A percentile compares a stretch with the other conserved stretches of the same genome.
These are phyloP conservation scores for Lordiphosa mommai DNA, from an alignment of 1,140 invertebrate genomes.

Conservation along the genomic window DNA sequence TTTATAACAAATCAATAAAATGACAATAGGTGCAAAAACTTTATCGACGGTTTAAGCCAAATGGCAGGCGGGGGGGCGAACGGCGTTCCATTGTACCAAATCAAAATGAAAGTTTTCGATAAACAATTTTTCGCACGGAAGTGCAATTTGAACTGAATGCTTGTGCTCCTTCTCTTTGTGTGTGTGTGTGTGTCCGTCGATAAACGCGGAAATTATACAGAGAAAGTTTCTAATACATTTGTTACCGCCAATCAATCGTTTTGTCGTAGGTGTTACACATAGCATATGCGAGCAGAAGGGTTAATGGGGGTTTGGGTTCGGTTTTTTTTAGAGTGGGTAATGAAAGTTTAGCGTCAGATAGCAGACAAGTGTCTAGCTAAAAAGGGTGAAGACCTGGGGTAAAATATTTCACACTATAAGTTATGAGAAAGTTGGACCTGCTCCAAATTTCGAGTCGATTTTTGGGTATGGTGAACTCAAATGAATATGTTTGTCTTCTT, in stretches of 20 bases:
- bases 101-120: conserved; percentile 61
- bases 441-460: too few relatives aligned
- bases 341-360: conserved; percentile 35
- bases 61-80: conserved; percentile 4
- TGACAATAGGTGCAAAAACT: conserved; percentile 72
- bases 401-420: too few relatives aligned
- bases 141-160: conserved; percentile 73
- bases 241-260: conserved; percentile 64
- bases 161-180: conserved; percentile 28
- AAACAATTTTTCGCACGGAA: conserved; percentile 78
- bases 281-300: neutral
- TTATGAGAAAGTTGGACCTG: too few relatives aligned
- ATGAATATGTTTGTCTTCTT: too few relatives aligned
- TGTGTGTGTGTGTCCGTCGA: conserved; percentile 6
- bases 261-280: conserved; percentile 13
- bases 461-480: too few relatives aligned
- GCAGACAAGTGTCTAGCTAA: neutral
- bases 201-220: conserved; percentile 74
- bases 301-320: neutral
- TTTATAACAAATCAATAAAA: conserved; percentile 78
- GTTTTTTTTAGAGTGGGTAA: neutral
- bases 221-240: conserved; percentile 74
- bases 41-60: conserved; percentile 40
- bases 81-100: conserved; percentile 49
- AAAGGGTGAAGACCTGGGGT: too few relatives aligned